A percentile compares a stretch with the other conserved stretches of the same genome.
phyloP scores from a whole-genome alignment of 2,113 vertebrate genomes.

The Pica pica region DNA sequence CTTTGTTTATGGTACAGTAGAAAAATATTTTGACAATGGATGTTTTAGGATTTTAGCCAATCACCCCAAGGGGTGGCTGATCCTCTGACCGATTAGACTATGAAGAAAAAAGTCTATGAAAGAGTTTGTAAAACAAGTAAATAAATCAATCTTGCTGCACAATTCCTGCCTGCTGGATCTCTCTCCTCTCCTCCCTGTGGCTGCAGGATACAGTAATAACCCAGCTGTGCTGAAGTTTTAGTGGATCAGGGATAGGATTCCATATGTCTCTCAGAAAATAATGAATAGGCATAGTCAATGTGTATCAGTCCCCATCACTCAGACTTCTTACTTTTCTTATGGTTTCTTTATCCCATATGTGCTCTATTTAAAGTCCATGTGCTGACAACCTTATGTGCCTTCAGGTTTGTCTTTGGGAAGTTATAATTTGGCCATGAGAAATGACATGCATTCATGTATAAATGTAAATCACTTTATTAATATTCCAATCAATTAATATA shows the following conservation, averaged over 20 bases:
- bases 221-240: neutral
- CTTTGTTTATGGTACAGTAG: no score
- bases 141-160: no score
- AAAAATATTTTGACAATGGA: no score
- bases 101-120: no score
- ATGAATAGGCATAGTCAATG: neutral
- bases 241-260: neutral
- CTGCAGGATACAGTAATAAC: no score
- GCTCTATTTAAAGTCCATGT: neutral
- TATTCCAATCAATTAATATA: neutral
- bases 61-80: no score
- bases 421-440: neutral
- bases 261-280: neutral
- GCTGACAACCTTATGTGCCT: neutral
- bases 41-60: no score
- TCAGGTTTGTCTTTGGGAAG: neutral
- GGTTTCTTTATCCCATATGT: neutral
- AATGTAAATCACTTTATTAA: neutral
- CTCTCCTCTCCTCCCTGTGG: no score
- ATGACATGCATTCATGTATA: neutral
- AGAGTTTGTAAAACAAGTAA: no score
- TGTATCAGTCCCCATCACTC: neutral
- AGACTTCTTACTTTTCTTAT: neutral
- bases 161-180: no score
- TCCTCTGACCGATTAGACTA: no score